phyloP scores from a whole-genome alignment of 2,113 vertebrate species.

The Protomyctophum bolini region DNA sequence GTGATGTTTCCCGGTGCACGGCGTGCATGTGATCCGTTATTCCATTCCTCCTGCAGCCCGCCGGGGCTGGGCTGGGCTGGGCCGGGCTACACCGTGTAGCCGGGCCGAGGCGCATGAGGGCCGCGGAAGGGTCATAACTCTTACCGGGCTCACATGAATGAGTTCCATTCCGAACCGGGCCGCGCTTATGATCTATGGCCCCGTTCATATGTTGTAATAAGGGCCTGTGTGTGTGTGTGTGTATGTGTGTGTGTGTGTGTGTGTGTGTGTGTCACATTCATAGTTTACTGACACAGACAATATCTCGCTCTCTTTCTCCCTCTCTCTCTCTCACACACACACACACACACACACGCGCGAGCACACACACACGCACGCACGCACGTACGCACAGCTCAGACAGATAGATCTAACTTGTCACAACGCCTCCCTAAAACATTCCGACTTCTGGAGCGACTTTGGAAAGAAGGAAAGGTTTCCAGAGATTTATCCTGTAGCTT shows the following conservation, averaged over 20 bases:
- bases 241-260: slow-evolving; percentile 2
- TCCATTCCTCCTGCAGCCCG: too few relatives aligned
- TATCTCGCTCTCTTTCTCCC: not conserved
- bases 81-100: slow-evolving; percentile 30
- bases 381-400: not conserved
- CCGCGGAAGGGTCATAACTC: slow-evolving; percentile 47
- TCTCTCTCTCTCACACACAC: not conserved
- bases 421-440: not conserved
- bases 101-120: slow-evolving; percentile 12
- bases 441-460: slow-evolving; percentile 11
- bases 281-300: not conserved
- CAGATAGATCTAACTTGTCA: slow-evolving; percentile 28
- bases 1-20: slow-evolving; percentile 1
- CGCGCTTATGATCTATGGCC: slow-evolving; percentile 61
- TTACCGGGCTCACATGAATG: slow-evolving; percentile 44
- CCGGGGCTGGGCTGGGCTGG: slow-evolving; percentile 11
- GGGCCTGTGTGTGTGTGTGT: slow-evolving; percentile 17
- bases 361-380: not conserved
- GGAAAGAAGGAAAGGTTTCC: slow-evolving; percentile 7
- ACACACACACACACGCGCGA: not conserved
- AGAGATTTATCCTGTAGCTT: slow-evolving; percentile 49
- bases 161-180: slow-evolving; percentile 53
- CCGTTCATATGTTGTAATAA: slow-evolving; percentile 49
- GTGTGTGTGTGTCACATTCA: not conserved
- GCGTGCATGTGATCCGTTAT: not conserved